Evolutionary conservation across 2,888 invertebrate genomes (phyloP).

Genomic region (Actias luna): DNA sequence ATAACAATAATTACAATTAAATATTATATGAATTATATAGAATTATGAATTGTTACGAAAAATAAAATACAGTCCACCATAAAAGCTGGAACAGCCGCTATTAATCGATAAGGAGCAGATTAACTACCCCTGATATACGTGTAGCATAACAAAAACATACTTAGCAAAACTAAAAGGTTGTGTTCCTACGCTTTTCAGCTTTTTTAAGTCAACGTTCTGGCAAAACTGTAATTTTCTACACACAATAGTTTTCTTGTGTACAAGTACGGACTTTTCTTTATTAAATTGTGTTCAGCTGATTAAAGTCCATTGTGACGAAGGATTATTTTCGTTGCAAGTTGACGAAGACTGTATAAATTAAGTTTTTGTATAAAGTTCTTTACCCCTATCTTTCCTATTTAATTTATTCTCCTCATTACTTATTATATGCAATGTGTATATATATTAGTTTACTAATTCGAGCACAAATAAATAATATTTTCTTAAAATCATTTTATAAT

Average conservation of each 20-base stretch:
- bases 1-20: too few relatives aligned
- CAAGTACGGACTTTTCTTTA: slow-evolving; percentile 31
- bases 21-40: too few relatives aligned
- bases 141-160: neutral
- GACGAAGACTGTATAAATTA: neutral
- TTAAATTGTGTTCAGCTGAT: slow-evolving; percentile 36
- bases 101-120: too few relatives aligned
- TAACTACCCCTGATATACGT: too few relatives aligned
- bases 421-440: neutral
- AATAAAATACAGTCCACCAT: too few relatives aligned
- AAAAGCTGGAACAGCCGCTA: too few relatives aligned
- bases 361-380: neutral
- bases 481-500: too few relatives aligned
- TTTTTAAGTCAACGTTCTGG: neutral
- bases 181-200: neutral
- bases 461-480: too few relatives aligned
- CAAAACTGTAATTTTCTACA: slow-evolving; percentile 8
- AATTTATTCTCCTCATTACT: neutral
- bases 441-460: neutral
- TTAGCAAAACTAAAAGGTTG: neutral
- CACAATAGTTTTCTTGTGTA: slow-evolving; percentile 29
- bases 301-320: slow-evolving; percentile 23
- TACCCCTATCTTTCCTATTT: neutral
- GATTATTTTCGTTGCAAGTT: slow-evolving; percentile 8
- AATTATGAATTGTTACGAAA: too few relatives aligned